Base-by-base conservation (phyloP, 2,888 invertebrate genomes). In the Philereme vetulata region DNA sequence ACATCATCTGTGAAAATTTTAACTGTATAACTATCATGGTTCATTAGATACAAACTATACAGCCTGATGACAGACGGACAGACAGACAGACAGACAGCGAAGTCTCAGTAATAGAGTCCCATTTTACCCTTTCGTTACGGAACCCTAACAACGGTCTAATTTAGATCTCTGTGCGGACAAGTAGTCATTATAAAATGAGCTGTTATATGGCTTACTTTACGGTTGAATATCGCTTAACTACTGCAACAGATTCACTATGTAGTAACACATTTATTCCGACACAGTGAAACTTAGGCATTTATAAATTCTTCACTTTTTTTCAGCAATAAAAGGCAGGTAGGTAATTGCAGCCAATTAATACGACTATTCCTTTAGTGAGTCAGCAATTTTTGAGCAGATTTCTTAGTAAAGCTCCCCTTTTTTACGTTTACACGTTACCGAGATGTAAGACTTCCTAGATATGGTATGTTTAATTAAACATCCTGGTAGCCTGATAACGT, bases 291-390 rank as follows among this genome's bases (percentile, higher is more conserved):
- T 48, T 48, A 11, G 42, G 21, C 42, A 42, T 33, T 21, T 21
- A 21, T 21, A 21, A 21, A 21, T 21, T 21, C 21, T 21, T 21
- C 21, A 54, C 36, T 10, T 54, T 54, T 42, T 40, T 58, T 57
- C 56, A 55, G 57, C 53, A 63, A 66, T 65, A 61, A 66, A 60
- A 60, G 56, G 48, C 59, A 61, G 62, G 61, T 62, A 61, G 62
- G 61, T 62, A 62, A 58, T 62, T 54, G 51, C 51, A 56, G 47
- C 57, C 57, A 60, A 60, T 66, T 63, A 63, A 59, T 62, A 57
- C 51, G 52, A 60, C 57, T 66, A 65, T 60, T 59, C 58, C 55
- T 56, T 62, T 59, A 48, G 65, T 68, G 68, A 68, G 56, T 66
- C 56, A 43, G 62, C 59, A 50, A 45, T 51, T 65, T 68, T 68